Percentiles rank a stretch among this genome's conserved stretches.
These are phyloP conservation scores for Hypotaenidia philippensis DNA, from an alignment of 2,797 vertebrate species.

Conservation along the genomic window DNA sequence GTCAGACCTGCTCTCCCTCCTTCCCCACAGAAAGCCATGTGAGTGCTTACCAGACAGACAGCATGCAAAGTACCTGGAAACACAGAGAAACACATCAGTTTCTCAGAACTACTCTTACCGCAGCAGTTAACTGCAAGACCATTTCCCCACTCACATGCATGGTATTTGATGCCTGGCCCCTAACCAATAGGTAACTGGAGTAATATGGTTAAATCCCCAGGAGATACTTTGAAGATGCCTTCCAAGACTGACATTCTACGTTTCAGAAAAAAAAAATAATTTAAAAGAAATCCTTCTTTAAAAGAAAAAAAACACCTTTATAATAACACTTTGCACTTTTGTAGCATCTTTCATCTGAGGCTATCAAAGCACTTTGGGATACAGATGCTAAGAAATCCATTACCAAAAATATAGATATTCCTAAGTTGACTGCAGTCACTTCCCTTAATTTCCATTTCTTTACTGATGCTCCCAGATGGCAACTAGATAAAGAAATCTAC, in stretches of 20 bases:
- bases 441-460: constrained; percentile 44
- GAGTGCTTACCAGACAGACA: background rate
- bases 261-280: background rate
- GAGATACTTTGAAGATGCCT: background rate
- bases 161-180: background rate
- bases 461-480: background rate
- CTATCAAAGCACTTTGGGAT: constrained; percentile 25
- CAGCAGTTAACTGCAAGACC: background rate
- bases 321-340: constrained; percentile 14
- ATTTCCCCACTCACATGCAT: background rate
- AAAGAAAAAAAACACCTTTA: background rate
- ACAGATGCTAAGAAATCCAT: constrained; percentile 22
- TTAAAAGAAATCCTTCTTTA: background rate
- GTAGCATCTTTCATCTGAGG: constrained; percentile 26
- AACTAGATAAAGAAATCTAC: constrained; percentile 9
- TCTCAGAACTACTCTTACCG: background rate
- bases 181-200: background rate
- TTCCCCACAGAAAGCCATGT: background rate
- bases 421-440: background rate
- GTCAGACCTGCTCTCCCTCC: background rate
- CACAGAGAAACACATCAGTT: background rate
- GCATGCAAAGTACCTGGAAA: background rate
- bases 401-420: constrained; percentile 47
- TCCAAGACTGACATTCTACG: background rate
- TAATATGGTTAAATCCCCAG: background rate